Base-by-base conservation (phyloP, 2,113 vertebrate species). In the Burhinus bistriatus region DNA sequence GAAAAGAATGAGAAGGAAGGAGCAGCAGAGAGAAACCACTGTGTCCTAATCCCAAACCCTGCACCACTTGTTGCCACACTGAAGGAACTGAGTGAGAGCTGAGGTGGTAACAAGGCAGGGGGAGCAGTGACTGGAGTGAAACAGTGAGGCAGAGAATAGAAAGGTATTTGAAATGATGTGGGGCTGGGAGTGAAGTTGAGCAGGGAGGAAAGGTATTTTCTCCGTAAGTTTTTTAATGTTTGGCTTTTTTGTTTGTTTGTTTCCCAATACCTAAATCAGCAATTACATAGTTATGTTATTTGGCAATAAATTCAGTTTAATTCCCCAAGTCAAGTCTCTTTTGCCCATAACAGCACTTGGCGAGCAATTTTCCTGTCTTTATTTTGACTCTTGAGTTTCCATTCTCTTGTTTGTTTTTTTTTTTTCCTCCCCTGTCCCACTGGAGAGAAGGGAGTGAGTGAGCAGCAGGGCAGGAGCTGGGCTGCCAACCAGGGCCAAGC, bases 31-130 rank as follows among this genome's bases (percentile, higher is more conserved):
- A 62, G 30, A 62, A 76, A 57, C 6, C 5, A 2, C 25, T 26
- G 25, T 1, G 2, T 44, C 51, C 12, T 51, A 36, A 79, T 11
- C 15, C 10, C 29, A 77, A 21, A 49, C 25, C 13, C 25, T 69
- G 25, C 7, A 12, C 11, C 1, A 0, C 49, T 64, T 68, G 12
- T 13, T 70, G 34, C 36, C 2, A 0, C 14, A 13, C 21, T 55
- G 61, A 79, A 65, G 34, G 25, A 29, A 16, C 23, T 26, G 71
- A 83, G 11, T 34, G 22, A 65, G 36, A 45, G 18, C 19, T 44
- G 27, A 23, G 25, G 57, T 4, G 4, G 38, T 10, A 66, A 25
- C 22, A 72, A 42, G 13, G 29, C 20, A 36, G 16, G 11, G 27
- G 13, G 22, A 79, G 15, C 66, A 5, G 12, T 13, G 11, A 36